Evolutionary conservation across 2,888 invertebrate species (phyloP).

Genomic region (Phengaris arion): DNA sequence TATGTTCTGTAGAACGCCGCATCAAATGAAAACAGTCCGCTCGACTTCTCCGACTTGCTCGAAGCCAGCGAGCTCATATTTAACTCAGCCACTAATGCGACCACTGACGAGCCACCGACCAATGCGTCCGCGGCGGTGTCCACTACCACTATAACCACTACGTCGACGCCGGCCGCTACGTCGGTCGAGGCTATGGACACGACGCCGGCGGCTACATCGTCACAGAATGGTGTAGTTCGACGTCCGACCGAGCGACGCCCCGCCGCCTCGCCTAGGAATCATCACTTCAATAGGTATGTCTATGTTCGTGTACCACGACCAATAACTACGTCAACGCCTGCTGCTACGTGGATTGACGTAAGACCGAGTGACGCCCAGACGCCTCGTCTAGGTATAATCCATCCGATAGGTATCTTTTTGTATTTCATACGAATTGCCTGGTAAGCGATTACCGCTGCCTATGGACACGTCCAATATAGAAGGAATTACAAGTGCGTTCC

Average conservation of each 20-base stretch:
- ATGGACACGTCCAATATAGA: too few relatives aligned
- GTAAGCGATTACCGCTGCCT: too few relatives aligned
- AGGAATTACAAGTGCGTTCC: too few relatives aligned
- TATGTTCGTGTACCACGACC: not conserved
- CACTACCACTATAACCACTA: too few relatives aligned
- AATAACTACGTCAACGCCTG: too few relatives aligned
- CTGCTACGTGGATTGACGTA: too few relatives aligned
- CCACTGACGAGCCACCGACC: not conserved
- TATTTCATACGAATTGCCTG: too few relatives aligned
- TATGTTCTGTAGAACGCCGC: not conserved
- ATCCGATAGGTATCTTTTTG: too few relatives aligned
- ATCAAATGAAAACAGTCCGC: not conserved
- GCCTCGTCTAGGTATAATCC: too few relatives aligned
- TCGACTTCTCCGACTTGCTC: not conserved
- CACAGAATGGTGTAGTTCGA: not conserved
- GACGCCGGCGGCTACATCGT: not conserved
- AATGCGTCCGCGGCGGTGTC: too few relatives aligned
- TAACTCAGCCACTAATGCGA: not conserved
- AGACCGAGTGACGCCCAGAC: too few relatives aligned
- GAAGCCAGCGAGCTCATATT: not conserved
- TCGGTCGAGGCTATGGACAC: not conserved
- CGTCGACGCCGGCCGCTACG: too few relatives aligned
- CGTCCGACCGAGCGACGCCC: not conserved
- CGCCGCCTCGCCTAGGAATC: not conserved
- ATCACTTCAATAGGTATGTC: not conserved